Evolutionary conservation across 2,113 vertebrate species (phyloP), one percentile per base, ranked within the genome.

Genomic region (Callocephalon fimbriatum): DNA sequence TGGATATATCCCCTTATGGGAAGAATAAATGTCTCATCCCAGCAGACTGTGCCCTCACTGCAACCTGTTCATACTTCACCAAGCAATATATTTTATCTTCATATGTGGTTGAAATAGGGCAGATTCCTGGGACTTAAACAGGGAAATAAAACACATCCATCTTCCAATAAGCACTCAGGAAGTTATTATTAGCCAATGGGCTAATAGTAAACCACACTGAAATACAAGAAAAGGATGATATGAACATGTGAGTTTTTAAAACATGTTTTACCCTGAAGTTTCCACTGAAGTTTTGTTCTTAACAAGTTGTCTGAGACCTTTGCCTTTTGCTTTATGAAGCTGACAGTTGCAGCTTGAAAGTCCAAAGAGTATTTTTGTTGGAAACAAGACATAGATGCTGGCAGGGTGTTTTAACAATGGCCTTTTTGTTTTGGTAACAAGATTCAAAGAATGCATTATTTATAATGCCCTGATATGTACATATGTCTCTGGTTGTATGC

Each of bases 101-200:
- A 98, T 98, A 98, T 98, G 92, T 94, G 95, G 94, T 95, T 97
- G 98, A 98, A 98, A 97, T 94, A 97, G 93, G 97, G 95, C 96
- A 97, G 98, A 98, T 97, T 97, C 97, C 93, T 95, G 85, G 80
- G 97, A 98, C 95, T 98, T 98, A 98, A 98, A 97, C 95, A 89
- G 95, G 94, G 91, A 98, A 98, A 97, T 98, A 97, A 97, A 98
- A 95, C 93, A 96, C 98, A 98, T 98, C 97, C 96, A 98, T 98
- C 98, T 98, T 98, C 94, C 93, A 87, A 96, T 97, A 97, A 98
- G 96, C 92, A 96, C 20, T 26, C 74, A 95, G 86, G 78, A 96
- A 97, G 96, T 95, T 98, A 97, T 97, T 98, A 97, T 97, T 97
- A 98, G 95, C 96, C 93, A 85, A 74, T 96, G 95, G 94, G 83